These are phyloP conservation scores for Megalonaias nervosa DNA, from an alignment of 1,140 invertebrate genomes.

Conservation along the genomic window DNA sequence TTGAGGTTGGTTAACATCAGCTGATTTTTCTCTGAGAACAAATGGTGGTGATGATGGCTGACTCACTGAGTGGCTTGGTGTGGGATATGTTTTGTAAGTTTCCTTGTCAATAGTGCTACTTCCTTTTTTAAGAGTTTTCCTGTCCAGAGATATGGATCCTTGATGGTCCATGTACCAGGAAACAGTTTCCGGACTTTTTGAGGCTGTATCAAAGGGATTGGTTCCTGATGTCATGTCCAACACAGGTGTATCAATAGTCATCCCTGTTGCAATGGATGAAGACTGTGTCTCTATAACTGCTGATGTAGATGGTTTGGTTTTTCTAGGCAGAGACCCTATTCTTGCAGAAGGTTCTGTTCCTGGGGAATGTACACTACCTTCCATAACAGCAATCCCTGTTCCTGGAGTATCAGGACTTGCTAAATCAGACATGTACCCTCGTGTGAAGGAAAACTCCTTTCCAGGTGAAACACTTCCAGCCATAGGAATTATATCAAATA, in stretches of 20 bases:
- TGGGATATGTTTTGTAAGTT: no score
- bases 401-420: constrained; percentile 60
- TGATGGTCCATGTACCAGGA: no score
- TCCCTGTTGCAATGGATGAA: constrained; percentile 17
- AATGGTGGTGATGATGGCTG: constrained; percentile 37
- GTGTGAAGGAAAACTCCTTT: constrained; percentile 60
- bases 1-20: constrained; percentile 28
- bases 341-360: background rate
- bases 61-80: constrained; percentile 20
- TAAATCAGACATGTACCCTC: constrained; percentile 65
- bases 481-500: constrained; percentile 82
- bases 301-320: background rate
- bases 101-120: no score
- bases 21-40: constrained; percentile 19
- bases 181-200: no score
- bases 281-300: constrained; percentile 27
- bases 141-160: no score
- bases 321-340: background rate
- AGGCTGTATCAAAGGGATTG: constrained; percentile 30
- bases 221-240: constrained; percentile 21
- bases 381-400: constrained; percentile 45
- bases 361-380: constrained; percentile 22
- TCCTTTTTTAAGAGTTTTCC: no score
- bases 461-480: constrained; percentile 42
- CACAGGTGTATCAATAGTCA: background rate